Evolutionary conservation across 2,113 vertebrate species (phyloP).

Genomic region (Anolis sagrei): DNA sequence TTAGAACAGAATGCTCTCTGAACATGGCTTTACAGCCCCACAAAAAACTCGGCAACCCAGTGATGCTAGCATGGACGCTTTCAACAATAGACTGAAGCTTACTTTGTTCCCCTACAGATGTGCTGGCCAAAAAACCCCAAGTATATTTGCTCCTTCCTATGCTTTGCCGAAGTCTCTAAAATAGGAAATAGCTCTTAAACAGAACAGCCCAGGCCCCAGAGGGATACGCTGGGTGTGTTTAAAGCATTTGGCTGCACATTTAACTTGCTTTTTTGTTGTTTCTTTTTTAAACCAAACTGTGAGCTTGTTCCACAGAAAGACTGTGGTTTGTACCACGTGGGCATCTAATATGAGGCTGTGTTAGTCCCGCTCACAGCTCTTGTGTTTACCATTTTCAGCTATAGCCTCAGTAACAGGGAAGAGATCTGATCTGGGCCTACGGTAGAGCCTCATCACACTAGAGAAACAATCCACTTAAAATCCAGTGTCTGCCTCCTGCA

Average conservation of each 20-base stretch:
- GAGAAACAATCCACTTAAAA: too few relatives aligned
- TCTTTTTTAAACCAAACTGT: neutral
- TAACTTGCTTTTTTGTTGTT: neutral
- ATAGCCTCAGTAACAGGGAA: neutral
- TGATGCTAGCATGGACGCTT: too few relatives aligned
- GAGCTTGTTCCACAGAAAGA: neutral
- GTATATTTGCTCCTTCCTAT: neutral
- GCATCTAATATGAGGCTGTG: neutral
- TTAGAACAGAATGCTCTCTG: too few relatives aligned
- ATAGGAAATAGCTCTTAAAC: neutral
- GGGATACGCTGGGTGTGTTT: neutral
- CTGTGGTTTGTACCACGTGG: conserved; percentile 6
- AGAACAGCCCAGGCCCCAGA: neutral
- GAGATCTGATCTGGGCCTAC: too few relatives aligned
- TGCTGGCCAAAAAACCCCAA: neutral
- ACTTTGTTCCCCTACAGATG: neutral
- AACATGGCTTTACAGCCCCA: too few relatives aligned
- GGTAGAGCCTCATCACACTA: too few relatives aligned
- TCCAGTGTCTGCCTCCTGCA: too few relatives aligned
- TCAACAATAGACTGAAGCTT: too few relatives aligned
- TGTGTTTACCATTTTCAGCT: neutral
- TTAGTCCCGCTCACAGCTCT: neutral
- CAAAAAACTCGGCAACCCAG: too few relatives aligned
- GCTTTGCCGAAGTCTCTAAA: neutral
- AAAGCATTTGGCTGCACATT: neutral